Conservation (phyloP, 2,888 invertebrate species). For the Tupiocoris notatus region DNA sequence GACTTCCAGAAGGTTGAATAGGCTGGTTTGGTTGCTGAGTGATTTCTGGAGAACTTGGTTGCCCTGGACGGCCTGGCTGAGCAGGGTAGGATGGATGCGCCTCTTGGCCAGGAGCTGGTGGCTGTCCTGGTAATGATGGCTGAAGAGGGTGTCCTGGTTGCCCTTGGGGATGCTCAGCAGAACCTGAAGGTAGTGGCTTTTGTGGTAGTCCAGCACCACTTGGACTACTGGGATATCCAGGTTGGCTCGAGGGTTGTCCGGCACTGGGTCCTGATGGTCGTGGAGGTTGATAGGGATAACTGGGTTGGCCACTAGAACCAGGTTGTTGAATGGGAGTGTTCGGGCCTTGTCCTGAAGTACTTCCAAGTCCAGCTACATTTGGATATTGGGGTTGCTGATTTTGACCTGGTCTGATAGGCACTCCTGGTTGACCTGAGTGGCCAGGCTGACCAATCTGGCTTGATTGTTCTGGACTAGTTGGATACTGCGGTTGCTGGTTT, state of each 20-base stretch:
- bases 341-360: background rate
- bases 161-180: constrained; percentile 43
- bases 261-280: constrained; percentile 45
- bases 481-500: constrained; percentile 23
- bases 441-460: constrained; percentile 53
- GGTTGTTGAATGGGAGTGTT: no score
- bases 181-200: constrained; percentile 47
- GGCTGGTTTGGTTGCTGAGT: no score
- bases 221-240: constrained; percentile 39
- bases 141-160: constrained; percentile 49
- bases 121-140: constrained; percentile 46
- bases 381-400: constrained; percentile 50
- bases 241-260: constrained; percentile 43
- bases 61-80: constrained; percentile 41
- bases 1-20: background rate
- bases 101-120: constrained; percentile 51
- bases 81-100: constrained; percentile 41
- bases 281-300: constrained; percentile 49
- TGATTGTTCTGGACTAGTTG: constrained; percentile 51
- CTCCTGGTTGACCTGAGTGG: constrained; percentile 39
- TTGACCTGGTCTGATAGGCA: constrained; percentile 54
- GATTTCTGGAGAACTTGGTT: constrained; percentile 45
- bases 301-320: constrained; percentile 47
- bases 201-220: constrained; percentile 50
- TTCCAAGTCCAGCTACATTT: constrained; percentile 44